Conservation (phyloP, 1,140 invertebrate species). For the Papilio polytes region DNA sequence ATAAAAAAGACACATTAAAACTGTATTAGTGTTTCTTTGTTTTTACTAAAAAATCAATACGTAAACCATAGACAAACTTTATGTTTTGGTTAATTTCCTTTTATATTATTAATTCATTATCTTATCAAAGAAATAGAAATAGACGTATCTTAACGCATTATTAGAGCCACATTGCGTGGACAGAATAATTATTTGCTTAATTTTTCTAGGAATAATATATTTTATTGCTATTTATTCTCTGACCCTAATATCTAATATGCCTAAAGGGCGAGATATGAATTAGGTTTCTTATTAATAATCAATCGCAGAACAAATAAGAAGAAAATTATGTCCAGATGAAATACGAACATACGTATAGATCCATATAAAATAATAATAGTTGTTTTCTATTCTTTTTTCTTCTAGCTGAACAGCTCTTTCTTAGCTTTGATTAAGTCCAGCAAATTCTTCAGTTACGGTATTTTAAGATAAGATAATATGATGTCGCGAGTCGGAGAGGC, state of each 20-base stretch:
- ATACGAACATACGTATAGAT: not conserved
- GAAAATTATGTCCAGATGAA: not conserved
- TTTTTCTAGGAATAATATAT: conserved; percentile 23
- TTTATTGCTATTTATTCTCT: conserved; percentile 2
- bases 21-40: not conserved
- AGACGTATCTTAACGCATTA: not conserved
- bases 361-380: too few species aligned
- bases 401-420: too few species aligned
- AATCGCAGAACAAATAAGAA: not conserved
- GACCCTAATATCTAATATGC: conserved; percentile 16
- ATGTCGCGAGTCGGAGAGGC: too few species aligned
- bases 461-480: too few species aligned
- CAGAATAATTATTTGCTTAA: conserved; percentile 21
- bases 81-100: not conserved
- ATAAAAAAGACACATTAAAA: not conserved
- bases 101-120: not conserved
- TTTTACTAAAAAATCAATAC: too few species aligned
- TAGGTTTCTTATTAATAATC: not conserved
- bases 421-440: too few species aligned
- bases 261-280: not conserved
- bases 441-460: too few species aligned
- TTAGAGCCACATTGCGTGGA: conserved; percentile 14
- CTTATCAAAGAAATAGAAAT: conserved; percentile 11
- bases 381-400: too few species aligned
- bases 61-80: not conserved